Base-by-base conservation (phyloP, 30 jellyfish, hydroid and myxozoan species). In the Chrysaora quinquecirrha region DNA sequence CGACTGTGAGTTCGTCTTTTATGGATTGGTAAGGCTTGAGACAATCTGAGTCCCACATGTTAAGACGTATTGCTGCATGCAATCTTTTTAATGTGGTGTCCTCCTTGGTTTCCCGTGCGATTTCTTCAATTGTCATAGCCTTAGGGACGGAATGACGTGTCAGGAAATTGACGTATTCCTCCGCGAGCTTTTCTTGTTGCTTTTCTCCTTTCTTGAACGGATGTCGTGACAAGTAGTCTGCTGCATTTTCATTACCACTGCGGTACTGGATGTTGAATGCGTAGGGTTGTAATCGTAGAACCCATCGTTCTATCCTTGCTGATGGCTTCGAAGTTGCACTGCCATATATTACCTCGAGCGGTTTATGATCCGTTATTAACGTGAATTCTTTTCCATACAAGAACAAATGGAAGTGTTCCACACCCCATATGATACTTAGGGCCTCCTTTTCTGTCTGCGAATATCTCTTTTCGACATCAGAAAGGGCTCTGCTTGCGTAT, bases 381-480 rank as follows among this genome's bases (percentile, higher is more conserved):
- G n/a, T 31, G 25, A 31, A 24, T 33, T 24, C 48, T 24, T 62
- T 62, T 34, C 79, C 88, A 24, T 56, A 60, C 38, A 58, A 52
- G 14, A 38, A 38, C 54, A 14, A 38, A 14, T 38, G 54, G 54
- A 38, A 38, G 14, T 38, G 54, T 38, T 62, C 78, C 4, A 76
- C 29, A 30, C 48, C 79, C 77, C 77, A 76, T 14, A 56, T 79
- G 67, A 76, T 62, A 25, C 52, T 30, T 79, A 76, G 69, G 20
- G 86, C 86, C 52, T 74, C 79, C 56, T 32, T 60, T 33, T 76
- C 88, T 52, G 70, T 60, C 34, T 76, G 78, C 2, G 88, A 60
- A 28, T 58, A 58, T 31, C 88, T 79, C 30, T 22, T 60, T 54
- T 75, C 77, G 31, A 52, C 86, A 23, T 28, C n/a, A 25, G 76